Percentiles rank a stretch among this genome's conserved stretches.
These are phyloP conservation scores for Brachystomella parvula DNA, from an alignment of 1,140 invertebrate genomes.

Conservation along the genomic window DNA sequence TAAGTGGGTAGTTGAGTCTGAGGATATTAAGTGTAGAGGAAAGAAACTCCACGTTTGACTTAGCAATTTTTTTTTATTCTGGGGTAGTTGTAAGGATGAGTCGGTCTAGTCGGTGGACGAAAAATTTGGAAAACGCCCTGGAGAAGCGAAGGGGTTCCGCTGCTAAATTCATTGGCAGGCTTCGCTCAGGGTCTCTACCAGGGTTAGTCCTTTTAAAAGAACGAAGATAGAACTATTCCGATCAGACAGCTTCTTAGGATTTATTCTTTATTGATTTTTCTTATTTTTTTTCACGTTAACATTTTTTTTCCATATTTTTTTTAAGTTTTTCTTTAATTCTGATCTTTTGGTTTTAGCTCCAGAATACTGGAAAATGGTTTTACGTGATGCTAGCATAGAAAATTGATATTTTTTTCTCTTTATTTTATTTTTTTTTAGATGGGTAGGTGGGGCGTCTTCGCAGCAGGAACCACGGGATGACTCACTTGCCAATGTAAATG, in stretches of 20 bases:
- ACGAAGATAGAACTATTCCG: not conserved
- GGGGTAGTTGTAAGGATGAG: not conserved
- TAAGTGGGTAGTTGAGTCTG: not conserved
- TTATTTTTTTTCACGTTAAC: not conserved
- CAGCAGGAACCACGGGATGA: constrained; percentile 3
- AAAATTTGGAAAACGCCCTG: constrained; percentile 12
- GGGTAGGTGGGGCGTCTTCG: constrained; percentile 11
- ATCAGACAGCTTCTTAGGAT: not conserved
- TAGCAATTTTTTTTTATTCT: not conserved
- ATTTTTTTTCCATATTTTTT: not conserved
- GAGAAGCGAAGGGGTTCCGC: constrained; percentile 19
- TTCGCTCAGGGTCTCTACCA: constrained; percentile 26
- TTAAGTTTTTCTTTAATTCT: not conserved
- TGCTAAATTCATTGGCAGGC: constrained; percentile 19
- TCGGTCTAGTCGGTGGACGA: constrained; percentile 3
- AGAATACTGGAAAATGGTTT: no score
- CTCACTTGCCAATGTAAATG: not conserved
- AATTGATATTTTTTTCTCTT: not conserved
- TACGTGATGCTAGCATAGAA: not conserved
- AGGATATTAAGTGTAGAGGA: not conserved
- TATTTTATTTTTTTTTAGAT: constrained; percentile 13
- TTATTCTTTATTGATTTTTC: not conserved
- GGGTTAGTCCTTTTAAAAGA: constrained; percentile 13
- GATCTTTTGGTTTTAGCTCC: not conserved
- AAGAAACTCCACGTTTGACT: not conserved